Percentiles rank a stretch among this genome's conserved stretches.
phyloP scores from a whole-genome alignment of 2,888 invertebrate genomes.

The Dorcus parallelipipedus region DNA sequence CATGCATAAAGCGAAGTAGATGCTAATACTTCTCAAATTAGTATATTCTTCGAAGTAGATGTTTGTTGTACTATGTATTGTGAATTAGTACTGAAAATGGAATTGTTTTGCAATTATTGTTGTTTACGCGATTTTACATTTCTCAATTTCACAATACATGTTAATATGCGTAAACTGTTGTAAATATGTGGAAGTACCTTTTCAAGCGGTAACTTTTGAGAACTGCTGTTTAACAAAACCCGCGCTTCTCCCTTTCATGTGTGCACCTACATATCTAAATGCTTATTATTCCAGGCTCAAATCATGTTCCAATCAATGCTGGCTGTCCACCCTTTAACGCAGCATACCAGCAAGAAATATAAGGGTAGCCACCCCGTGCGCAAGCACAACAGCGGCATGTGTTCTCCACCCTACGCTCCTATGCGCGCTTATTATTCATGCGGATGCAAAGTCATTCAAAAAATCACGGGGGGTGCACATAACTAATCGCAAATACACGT shows the following conservation, averaged over 20 bases:
- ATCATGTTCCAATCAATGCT: conserved; percentile 32
- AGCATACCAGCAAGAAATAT: conserved; percentile 3
- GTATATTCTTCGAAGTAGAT: too few relatives aligned
- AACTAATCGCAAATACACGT: conserved; percentile 25
- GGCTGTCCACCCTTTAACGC: conserved; percentile 21
- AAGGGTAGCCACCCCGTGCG: conserved; percentile 21
- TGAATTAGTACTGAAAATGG: too few relatives aligned
- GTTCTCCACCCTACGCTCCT: conserved; percentile 31
- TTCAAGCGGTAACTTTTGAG: conserved; percentile 2
- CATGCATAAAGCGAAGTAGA: too few relatives aligned
- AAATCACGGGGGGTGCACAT: conserved; percentile 29
- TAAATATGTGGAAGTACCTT: too few relatives aligned
- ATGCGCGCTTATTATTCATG: conserved; percentile 30
- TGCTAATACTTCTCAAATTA: too few relatives aligned
- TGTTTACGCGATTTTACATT: too few relatives aligned
- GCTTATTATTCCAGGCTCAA: conserved; percentile 19
- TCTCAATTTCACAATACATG: too few relatives aligned
- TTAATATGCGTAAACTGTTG: background rate
- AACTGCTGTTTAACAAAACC: conserved; percentile 10
- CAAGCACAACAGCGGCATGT: conserved; percentile 26
- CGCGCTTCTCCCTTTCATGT: conserved; percentile 11
- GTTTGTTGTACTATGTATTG: too few relatives aligned
- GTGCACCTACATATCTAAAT: conserved; percentile 22
- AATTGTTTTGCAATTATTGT: too few relatives aligned
- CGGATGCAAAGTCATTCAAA: conserved; percentile 30